Evolutionary conservation across 2,888 invertebrate species (phyloP), one percentile per base, ranked within the genome.

Genomic region (Glaucopsyche alexis): DNA sequence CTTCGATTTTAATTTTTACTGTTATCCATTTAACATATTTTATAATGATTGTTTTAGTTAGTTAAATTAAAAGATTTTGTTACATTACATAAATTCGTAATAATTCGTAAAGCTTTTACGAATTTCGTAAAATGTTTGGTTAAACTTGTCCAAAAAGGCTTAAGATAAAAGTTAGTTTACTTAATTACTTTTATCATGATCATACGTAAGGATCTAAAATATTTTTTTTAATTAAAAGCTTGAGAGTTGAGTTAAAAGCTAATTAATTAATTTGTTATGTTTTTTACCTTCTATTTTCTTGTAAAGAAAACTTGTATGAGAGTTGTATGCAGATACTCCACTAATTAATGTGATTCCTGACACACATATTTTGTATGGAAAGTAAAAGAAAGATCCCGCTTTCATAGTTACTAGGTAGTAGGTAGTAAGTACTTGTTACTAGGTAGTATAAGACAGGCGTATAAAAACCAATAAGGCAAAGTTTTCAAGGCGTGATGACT

Each of bases 401-500:
- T 69, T 69, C 69, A 47, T 69, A 47, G 47, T 69, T 49, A n/a
- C 67, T 47, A 49, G 69, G n/a, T n/a, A n/a, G n/a, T n/a, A n/a
- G n/a, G n/a, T n/a, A n/a, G n/a, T n/a, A n/a, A n/a, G n/a, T n/a
- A n/a, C n/a, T 69, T 38, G 7, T 42, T 42, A 55, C 38, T 67
- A 29, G 38, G 55, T 42, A 67, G 42, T 67, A 71, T 74, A 77
- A 75, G 29, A 75, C 74, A 73, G 74, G 80, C 77, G 29, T 76
- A 79, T 73, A 77, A 74, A 74, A 76, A 76, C 76, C 45, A 69
- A 69, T 69, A 76, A 75, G 79, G 79, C 80, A 80, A 81, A 83
- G 82, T 83, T 82, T 60, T 83, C 77, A 81, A 80, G 81, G 79
- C 80, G 78, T 80, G 83, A 84, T 86, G 84, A 84, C 84, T 88